phyloP scores from a whole-genome alignment of 64 coral and sea anemone genomes.

The Hydrozoanthus tunicans region DNA sequence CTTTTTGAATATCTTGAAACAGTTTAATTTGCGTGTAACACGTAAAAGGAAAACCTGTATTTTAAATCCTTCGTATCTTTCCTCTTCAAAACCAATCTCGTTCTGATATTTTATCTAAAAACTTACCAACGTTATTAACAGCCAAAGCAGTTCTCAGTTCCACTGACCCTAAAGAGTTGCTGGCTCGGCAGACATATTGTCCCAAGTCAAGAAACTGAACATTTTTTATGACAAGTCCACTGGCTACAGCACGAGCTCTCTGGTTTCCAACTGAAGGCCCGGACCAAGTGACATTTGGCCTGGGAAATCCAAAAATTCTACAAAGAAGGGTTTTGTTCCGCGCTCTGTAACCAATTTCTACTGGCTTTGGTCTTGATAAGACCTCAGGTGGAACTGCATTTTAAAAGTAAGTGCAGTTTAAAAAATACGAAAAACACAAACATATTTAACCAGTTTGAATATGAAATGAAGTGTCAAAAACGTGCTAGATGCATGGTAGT shows the following conservation, averaged over 20 bases:
- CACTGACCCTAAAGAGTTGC: slow-evolving; percentile 3
- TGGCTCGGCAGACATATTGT: background rate
- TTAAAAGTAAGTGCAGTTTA: background rate
- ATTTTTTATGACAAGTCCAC: slow-evolving; percentile 4
- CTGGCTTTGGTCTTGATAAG: background rate
- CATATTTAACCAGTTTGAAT: no score
- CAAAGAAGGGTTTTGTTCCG: slow-evolving; percentile 9
- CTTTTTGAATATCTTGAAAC: no score
- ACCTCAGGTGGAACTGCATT: slow-evolving; percentile 26
- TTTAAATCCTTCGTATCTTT: background rate
- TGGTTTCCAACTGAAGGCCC: background rate
- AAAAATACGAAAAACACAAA: no score
- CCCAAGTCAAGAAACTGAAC: slow-evolving; percentile 17
- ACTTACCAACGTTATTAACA: background rate
- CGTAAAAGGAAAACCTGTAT: background rate
- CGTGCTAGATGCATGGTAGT: no score
- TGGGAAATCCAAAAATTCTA: slow-evolving; percentile 8
- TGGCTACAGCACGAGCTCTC: background rate
- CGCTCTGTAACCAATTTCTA: slow-evolving; percentile 24
- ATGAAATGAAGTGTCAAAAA: no score
- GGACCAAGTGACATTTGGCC: slow-evolving; percentile 11
- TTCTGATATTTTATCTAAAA: background rate
- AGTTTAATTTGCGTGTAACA: no score
- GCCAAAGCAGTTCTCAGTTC: slow-evolving; percentile 8
- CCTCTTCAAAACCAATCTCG: background rate